Evolutionary conservation across 2,797 vertebrate species (phyloP), one percentile per base, ranked within the genome.

Genomic region (Peromyscus aztecus): DNA sequence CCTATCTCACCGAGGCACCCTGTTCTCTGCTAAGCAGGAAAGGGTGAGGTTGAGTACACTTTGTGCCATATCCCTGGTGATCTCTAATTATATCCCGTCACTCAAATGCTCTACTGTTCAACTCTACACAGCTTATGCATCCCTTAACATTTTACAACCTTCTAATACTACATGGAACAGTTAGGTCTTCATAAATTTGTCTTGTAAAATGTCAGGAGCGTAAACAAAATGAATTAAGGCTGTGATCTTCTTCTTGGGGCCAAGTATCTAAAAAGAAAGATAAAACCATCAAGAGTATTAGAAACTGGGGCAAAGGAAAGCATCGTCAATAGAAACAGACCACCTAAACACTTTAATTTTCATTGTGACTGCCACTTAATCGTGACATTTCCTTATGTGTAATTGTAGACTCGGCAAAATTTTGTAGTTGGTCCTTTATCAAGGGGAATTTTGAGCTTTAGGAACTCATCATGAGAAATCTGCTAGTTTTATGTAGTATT

Each of bases 61-160:
- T 97, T 98, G 97, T 96, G 95, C 96, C 93, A 97, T 92, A 96
- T 98, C 95, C 93, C 97, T 97, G 92, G 97, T 97, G 97, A 98
- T 94, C 96, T 96, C 95, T 98, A 98, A 98, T 98, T 98, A 98
- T 92, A 92, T 24, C 76, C 78, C 98, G 98, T 98, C 98, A 98
- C 87, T 98, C 97, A 97, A 49, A 78, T 97, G 85, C 85, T 92
- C 94, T 84, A 89, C 95, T 98, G 76, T 98, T 98, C 97, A 97
- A 88, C 95, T 96, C 80, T 92, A 83, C 46, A 93, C 86, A 97
- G 88, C 82, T 90, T 94, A 92, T 95, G 69, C 80, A 95, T 97
- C 94, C 90, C 87, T 96, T 84, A 89, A 95, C 92, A 96, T 97
- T 98, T 98, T 97, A 21, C 57, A 87, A 93, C 34, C 91, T 96